phyloP scores from a whole-genome alignment of 2,113 vertebrate species.

The Parus major region DNA sequence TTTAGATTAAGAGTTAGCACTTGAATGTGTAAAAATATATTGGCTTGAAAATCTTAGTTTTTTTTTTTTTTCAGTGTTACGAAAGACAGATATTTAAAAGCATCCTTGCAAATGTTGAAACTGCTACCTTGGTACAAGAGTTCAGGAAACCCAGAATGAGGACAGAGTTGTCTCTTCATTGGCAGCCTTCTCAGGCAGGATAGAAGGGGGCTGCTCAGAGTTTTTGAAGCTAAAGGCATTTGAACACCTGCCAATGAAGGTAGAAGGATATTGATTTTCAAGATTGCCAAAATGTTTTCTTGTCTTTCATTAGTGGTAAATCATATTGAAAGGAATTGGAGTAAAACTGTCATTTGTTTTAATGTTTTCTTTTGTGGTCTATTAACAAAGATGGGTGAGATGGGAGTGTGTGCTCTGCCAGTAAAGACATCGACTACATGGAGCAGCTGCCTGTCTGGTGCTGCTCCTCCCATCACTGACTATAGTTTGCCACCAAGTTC shows the following conservation, averaged over 20 bases:
- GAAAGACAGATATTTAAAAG: not conserved
- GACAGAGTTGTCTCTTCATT: not conserved
- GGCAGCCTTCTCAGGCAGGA: not conserved
- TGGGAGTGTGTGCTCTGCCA: accelerated
- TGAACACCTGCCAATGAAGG: not conserved
- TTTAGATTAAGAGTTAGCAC: not conserved
- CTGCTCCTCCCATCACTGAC: not conserved
- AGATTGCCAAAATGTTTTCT: not conserved
- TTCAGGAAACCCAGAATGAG: not conserved
- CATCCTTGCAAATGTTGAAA: not conserved
- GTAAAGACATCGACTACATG: accelerated
- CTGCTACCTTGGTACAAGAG: not conserved
- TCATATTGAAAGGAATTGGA: not conserved
- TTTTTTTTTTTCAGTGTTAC: accelerated
- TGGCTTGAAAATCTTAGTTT: not conserved
- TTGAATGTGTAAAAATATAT: not conserved
- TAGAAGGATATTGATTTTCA: constrained; percentile 2
- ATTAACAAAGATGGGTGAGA: accelerated
- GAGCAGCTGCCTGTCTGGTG: not conserved
- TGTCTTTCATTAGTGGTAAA: not conserved
- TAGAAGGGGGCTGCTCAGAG: not conserved
- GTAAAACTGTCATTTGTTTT: not conserved
- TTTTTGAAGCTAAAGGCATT: not conserved
- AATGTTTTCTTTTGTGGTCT: not conserved
- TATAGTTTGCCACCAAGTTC: not conserved